Percentiles rank a stretch among this genome's conserved stretches.
Conservation (phyloP, 1,140 invertebrate genomes). For the Drosophila bipectinata region DNA sequence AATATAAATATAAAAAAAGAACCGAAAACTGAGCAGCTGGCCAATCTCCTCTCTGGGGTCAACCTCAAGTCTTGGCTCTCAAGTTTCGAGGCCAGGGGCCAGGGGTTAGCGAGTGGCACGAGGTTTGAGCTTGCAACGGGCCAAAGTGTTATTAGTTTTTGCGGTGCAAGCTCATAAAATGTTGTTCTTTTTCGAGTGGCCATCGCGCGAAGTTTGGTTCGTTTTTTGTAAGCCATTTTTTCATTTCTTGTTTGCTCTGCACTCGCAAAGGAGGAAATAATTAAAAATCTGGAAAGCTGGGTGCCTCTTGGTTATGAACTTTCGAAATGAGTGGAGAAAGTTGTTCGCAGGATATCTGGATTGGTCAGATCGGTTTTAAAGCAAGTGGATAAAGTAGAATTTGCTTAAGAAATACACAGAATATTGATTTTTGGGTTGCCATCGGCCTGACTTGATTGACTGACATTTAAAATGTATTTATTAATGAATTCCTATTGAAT, state of each 20-base stretch:
- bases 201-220: slow-evolving; percentile 52
- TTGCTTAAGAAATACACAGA: not conserved
- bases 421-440: not conserved
- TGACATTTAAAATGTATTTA: not conserved
- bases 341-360: slow-evolving; percentile 36
- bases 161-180: slow-evolving; percentile 76
- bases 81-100: slow-evolving; percentile 42
- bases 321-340: slow-evolving; percentile 46
- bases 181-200: slow-evolving; percentile 69
- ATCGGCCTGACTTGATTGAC: not conserved
- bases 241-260: slow-evolving; percentile 21
- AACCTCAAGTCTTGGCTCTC: slow-evolving; percentile 70
- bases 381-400: not conserved
- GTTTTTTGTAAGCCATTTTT: slow-evolving; percentile 31
- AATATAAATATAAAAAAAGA: slow-evolving; percentile 18
- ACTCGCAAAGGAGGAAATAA: slow-evolving; percentile 61
- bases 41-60: slow-evolving; percentile 60
- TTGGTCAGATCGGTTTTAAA: slow-evolving; percentile 22
- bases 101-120: not conserved
- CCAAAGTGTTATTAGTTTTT: slow-evolving; percentile 79
- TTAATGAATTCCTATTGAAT: not conserved
- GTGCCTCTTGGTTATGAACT: slow-evolving; percentile 63
- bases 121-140: slow-evolving; percentile 9
- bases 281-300: slow-evolving; percentile 74
- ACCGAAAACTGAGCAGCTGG: slow-evolving; percentile 48